phyloP scores from a whole-genome alignment of 1,140 invertebrate species.

The Calliphora vicina region DNA sequence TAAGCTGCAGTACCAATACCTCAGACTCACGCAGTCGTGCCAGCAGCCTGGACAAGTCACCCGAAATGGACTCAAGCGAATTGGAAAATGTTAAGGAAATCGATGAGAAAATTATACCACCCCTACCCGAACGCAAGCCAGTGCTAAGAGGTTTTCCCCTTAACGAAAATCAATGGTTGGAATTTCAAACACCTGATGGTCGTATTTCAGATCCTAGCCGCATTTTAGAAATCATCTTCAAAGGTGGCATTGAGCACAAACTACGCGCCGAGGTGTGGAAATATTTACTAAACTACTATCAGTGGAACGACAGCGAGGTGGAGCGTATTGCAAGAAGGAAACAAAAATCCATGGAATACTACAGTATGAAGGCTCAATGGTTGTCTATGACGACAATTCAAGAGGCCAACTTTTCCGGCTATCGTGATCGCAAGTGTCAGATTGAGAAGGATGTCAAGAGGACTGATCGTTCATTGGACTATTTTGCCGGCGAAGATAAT shows the following conservation, averaged over 20 bases:
- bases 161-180: slow-evolving; percentile 80
- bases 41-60: slow-evolving; percentile 55
- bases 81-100: slow-evolving; percentile 57
- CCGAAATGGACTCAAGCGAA: slow-evolving; percentile 50
- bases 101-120: slow-evolving; percentile 57
- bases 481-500: slow-evolving; percentile 92
- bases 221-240: slow-evolving; percentile 85
- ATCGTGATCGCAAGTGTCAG: slow-evolving; percentile 89
- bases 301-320: slow-evolving; percentile 80
- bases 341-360: slow-evolving; percentile 87
- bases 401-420: slow-evolving; percentile 87
- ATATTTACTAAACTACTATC: slow-evolving; percentile 89
- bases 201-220: slow-evolving; percentile 73
- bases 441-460: slow-evolving; percentile 98
- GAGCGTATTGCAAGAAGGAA: slow-evolving; percentile 76
- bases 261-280: slow-evolving; percentile 93
- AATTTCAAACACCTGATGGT: slow-evolving; percentile 79
- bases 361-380: slow-evolving; percentile 97
- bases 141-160: slow-evolving; percentile 68
- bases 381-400: slow-evolving; percentile 86
- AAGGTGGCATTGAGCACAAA: slow-evolving; percentile 78
- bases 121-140: slow-evolving; percentile 52
- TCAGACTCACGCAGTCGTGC: slow-evolving; percentile 52
- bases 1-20: slow-evolving; percentile 53
- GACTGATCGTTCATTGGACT: slow-evolving; percentile 92